A percentile compares a stretch with the other conserved stretches of the same genome.
These are phyloP conservation scores for Miltochrista miniata DNA, from an alignment of 2,888 invertebrate species.

Conservation along the genomic window DNA sequence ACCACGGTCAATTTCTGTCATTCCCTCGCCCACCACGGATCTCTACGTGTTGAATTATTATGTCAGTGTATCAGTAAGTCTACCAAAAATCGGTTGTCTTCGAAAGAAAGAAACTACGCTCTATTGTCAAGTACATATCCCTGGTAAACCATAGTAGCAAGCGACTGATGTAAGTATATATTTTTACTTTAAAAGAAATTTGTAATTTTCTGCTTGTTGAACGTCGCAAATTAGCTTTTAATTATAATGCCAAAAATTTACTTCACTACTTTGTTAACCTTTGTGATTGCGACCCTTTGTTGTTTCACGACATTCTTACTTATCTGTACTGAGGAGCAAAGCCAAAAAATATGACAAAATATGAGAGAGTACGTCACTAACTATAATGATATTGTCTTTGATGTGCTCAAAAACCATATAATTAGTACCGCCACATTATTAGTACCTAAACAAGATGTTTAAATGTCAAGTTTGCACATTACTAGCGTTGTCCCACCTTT, in stretches of 20 bases:
- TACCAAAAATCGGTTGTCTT: too few species aligned
- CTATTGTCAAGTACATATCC: too few species aligned
- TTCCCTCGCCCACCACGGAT: too few species aligned
- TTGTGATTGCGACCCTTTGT: slow-evolving; percentile 69
- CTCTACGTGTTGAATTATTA: slow-evolving; percentile 7
- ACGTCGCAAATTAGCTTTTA: slow-evolving; percentile 73
- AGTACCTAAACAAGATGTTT: background rate
- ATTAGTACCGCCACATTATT: background rate
- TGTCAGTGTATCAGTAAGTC: background rate
- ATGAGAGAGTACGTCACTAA: slow-evolving; percentile 28
- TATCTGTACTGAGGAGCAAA: slow-evolving; percentile 56
- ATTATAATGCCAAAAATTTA: slow-evolving; percentile 72
- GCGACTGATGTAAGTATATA: slow-evolving; percentile 37
- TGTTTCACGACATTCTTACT: slow-evolving; percentile 45
- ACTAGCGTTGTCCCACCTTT: too few species aligned
- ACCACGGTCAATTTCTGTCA: too few species aligned
- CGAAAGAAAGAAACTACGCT: too few species aligned
- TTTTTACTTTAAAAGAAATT: slow-evolving; percentile 46
- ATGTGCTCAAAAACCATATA: slow-evolving; percentile 5
- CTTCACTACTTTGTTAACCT: slow-evolving; percentile 64
- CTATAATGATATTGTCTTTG: slow-evolving; percentile 21
- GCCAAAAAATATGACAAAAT: slow-evolving; percentile 54
- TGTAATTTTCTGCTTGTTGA: slow-evolving; percentile 60
- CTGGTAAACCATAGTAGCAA: slow-evolving; percentile 7
- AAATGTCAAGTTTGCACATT: background rate